Conservation (phyloP, 1,140 invertebrate genomes). For the Bombyx mandarina region DNA sequence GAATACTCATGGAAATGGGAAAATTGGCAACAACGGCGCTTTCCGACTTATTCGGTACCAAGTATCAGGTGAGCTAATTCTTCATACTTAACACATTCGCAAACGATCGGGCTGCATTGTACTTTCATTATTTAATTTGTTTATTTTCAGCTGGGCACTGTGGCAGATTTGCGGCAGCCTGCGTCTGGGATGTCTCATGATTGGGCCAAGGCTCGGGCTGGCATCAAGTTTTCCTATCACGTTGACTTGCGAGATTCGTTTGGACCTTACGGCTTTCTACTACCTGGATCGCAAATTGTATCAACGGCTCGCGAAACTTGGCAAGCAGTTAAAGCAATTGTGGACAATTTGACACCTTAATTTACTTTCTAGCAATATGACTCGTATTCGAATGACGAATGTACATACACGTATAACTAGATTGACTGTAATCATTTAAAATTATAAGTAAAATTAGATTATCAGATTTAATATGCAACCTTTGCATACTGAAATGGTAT, state of each 20-base stretch:
- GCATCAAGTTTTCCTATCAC: conserved; percentile 82
- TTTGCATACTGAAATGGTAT: too few relatives aligned
- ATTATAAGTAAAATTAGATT: too few relatives aligned
- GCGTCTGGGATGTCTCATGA: conserved; percentile 80
- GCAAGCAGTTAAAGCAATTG: conserved; percentile 82
- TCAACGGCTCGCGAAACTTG: conserved; percentile 86
- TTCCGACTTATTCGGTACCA: conserved; percentile 74
- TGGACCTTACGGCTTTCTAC: conserved; percentile 82
- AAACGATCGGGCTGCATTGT: neutral
- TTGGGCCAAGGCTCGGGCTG: conserved; percentile 78
- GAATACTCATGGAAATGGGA: conserved; percentile 74
- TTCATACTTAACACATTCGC: too few relatives aligned
- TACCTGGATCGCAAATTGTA: conserved; percentile 82
- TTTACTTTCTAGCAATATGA: too few relatives aligned
- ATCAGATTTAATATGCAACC: too few relatives aligned
- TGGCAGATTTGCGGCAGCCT: conserved; percentile 67
- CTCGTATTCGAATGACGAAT: too few relatives aligned
- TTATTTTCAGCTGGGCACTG: conserved; percentile 57
- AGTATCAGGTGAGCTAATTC: conserved; percentile 66
- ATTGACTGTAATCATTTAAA: too few relatives aligned
- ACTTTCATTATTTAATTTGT: conserved; percentile 42
- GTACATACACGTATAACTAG: too few relatives aligned
- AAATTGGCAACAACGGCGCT: conserved; percentile 72
- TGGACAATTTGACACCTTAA: conserved; percentile 59
- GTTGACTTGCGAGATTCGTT: conserved; percentile 82